phyloP scores from a whole-genome alignment of 2,113 vertebrate species.

The Zosterops borbonicus region DNA sequence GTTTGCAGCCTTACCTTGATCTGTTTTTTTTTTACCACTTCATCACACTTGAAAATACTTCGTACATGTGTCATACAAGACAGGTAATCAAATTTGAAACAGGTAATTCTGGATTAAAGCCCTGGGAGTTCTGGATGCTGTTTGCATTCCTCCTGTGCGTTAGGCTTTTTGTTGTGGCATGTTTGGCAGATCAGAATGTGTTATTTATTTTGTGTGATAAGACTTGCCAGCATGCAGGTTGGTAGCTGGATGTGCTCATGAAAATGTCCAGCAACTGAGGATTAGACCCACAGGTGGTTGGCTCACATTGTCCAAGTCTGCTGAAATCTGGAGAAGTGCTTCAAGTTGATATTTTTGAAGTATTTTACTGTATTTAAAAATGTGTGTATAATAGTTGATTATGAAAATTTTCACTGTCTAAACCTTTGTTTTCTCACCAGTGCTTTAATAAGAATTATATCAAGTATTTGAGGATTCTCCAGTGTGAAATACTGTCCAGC shows the following conservation, averaged over 20 bases:
- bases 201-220: not conserved
- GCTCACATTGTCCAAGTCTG: not conserved
- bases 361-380: not conserved
- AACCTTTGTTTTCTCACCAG: not conserved
- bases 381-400: not conserved
- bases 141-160: not conserved
- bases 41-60: not conserved
- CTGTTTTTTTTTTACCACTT: not conserved
- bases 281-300: rapidly evolving
- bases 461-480: not conserved
- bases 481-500: not conserved
- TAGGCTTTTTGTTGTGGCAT: not conserved
- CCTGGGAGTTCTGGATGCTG: not conserved
- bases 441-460: not conserved
- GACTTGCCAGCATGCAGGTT: too few species aligned
- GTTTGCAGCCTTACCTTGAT: not conserved
- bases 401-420: not conserved
- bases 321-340: not conserved
- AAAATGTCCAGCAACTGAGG: not conserved
- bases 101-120: not conserved
- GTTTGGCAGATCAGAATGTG: not conserved
- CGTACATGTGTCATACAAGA: rapidly evolving
- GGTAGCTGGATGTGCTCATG: not conserved
- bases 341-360: rapidly evolving
- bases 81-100: not conserved